Base-by-base conservation (phyloP, 2,888 invertebrate species). In the Lycaena phlaeas region DNA sequence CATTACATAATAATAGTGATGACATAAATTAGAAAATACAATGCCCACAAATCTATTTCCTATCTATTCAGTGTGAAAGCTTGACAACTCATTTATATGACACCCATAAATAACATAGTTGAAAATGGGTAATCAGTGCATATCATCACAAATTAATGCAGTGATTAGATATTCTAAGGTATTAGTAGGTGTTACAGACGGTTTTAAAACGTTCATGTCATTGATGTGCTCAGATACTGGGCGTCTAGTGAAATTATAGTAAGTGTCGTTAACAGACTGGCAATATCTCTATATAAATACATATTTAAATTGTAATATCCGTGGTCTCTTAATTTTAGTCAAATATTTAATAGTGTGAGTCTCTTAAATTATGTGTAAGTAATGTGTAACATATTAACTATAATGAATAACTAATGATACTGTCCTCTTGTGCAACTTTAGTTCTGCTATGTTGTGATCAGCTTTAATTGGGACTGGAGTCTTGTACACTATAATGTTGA, bases 71-170 rank as follows among this genome's bases (percentile, higher is more conserved):
- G 62, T 62, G 59, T 59, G 43, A 66, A 64, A 68, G 70, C 72
- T 69, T 61, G 68, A 69, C 65, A 68, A 68, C 64, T 70, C 61
- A 64, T 70, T 57, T 60, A 61, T 65, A 60, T 63, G 64, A 68
- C 54, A 60, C 79, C 76, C 76, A 62, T 67, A 51, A 53, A 49
- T 49, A 67, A 70, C 66, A 60, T 69, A 74, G 78, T 73, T 67
- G 63, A 57, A n/a, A 54, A 56, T 76, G 78, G 79, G 78, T 72
- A 68, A 74, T 81, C 76, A 79, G 79, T 84, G 84, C 84, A 84
- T 84, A 84, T 84, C 84, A 84, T 82, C 82, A 84, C 79, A 82
- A 81, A 75, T 69, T 72, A 70, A 72, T 73, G 75, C 84, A 84
- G 84, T 82, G 84, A 77, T 78, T 82, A 84, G 78, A 76, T 79